Conservation (phyloP, 2,797 vertebrate genomes). For the Remorina albescens region DNA sequence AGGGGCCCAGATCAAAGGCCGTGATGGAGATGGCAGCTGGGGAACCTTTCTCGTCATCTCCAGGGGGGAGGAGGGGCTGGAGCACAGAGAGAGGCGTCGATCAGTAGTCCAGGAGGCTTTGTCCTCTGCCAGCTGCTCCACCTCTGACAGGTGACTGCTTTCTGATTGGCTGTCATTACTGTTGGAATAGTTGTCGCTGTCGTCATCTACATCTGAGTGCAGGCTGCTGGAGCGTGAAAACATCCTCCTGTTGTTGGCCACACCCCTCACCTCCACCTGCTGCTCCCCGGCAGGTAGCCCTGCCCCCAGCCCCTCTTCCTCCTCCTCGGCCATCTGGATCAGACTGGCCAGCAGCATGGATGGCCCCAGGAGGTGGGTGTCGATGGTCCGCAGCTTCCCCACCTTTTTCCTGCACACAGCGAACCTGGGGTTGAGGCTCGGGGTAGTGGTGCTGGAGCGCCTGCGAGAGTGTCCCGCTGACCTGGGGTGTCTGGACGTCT, state of each 20-base stretch:
- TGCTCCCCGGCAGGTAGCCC: conserved; percentile 39
- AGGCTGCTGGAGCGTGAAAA: conserved; percentile 68
- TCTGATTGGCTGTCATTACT: conserved; percentile 67
- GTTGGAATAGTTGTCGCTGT: conserved; percentile 35
- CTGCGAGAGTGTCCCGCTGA: conserved; percentile 67
- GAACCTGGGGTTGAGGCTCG: conserved; percentile 87
- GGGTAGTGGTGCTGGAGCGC: conserved; percentile 90
- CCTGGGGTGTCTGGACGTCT: conserved; percentile 15
- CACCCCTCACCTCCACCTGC: conserved; percentile 74
- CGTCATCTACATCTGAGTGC: conserved; percentile 67
- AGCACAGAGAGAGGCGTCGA: neutral
- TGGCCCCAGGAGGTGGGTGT: conserved; percentile 85
- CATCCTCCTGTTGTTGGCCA: conserved; percentile 12
- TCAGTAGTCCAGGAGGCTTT: conserved; percentile 8
- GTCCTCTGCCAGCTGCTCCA: conserved; percentile 44
- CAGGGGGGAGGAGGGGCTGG: conserved; percentile 11
- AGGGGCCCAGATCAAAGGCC: conserved; percentile 80
- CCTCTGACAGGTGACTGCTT: conserved; percentile 52
- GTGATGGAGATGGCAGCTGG: neutral
- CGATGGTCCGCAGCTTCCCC: conserved; percentile 71
- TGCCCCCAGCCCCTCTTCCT: conserved; percentile 26
- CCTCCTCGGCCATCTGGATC: conserved; percentile 82
- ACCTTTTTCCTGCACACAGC: conserved; percentile 74
- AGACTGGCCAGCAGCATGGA: conserved; percentile 87
- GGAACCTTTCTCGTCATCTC: conserved; percentile 43